phyloP scores from a whole-genome alignment of 2,113 vertebrate species.

The Trogon melanurus region DNA sequence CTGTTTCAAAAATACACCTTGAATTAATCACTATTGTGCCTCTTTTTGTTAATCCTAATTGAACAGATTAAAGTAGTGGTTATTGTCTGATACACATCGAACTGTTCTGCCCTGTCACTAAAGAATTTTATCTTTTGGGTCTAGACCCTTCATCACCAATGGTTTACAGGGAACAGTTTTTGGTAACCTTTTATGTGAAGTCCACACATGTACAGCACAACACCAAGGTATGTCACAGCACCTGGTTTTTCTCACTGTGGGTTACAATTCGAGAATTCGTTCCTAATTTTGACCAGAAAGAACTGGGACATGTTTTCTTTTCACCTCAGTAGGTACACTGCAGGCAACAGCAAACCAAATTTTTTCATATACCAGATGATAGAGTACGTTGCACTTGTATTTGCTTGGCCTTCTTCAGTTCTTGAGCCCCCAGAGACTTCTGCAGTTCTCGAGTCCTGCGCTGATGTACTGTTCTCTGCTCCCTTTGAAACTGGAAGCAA shows the following conservation, averaged over 20 bases:
- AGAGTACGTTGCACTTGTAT: background rate
- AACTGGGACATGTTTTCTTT: background rate
- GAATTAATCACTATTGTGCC: background rate
- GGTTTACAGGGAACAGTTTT: background rate
- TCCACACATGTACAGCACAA: background rate
- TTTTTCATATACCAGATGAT: background rate
- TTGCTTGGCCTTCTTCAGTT: background rate
- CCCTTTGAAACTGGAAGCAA: background rate
- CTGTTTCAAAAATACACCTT: background rate
- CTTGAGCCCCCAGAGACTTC: background rate
- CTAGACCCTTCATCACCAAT: background rate
- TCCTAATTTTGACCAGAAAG: background rate
- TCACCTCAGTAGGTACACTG: background rate
- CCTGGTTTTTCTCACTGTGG: background rate
- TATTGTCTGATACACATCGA: background rate
- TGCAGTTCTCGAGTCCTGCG: background rate
- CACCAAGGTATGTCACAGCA: background rate
- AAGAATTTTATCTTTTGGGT: background rate
- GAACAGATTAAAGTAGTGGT: background rate
- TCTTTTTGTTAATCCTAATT: background rate
- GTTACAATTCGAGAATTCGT: background rate
- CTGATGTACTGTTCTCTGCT: background rate
- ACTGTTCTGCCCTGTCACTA: background rate
- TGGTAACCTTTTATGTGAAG: background rate
- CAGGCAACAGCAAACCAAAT: background rate